Conservation (phyloP, 2,797 vertebrate genomes). For the Poecilia picta region DNA sequence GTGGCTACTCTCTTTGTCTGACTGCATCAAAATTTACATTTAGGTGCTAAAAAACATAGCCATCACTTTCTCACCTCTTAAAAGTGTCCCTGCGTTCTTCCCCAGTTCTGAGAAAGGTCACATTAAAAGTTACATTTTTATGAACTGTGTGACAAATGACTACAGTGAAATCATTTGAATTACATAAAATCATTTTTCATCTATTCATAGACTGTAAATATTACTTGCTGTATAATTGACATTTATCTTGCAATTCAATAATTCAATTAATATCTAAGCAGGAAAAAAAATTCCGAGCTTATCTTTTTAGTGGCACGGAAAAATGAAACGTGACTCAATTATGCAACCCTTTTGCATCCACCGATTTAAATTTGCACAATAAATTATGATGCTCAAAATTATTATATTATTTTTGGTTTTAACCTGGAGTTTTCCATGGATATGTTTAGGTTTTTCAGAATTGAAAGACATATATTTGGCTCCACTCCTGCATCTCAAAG, state of each 20-base stretch:
- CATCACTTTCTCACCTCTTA: not conserved
- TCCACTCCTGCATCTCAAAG: constrained; percentile 44
- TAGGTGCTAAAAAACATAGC: not conserved
- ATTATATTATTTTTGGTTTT: constrained; percentile 52
- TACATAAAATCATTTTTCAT: not conserved
- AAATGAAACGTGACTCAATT: not conserved
- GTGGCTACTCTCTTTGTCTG: not conserved
- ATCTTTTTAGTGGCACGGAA: too few species aligned
- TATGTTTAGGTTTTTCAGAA: constrained; percentile 48
- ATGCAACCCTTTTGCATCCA: not conserved
- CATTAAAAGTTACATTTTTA: not conserved
- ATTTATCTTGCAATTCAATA: too few species aligned
- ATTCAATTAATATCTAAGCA: too few species aligned
- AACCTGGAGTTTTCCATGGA: constrained; percentile 50
- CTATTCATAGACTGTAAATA: not conserved
- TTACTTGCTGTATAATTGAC: too few species aligned
- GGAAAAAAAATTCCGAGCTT: too few species aligned
- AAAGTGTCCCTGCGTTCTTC: not conserved
- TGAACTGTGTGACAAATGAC: not conserved
- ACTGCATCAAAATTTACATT: not conserved
- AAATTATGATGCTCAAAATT: not conserved
- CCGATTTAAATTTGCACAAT: not conserved
- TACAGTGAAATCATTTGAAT: not conserved
- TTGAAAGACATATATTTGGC: constrained; percentile 37
- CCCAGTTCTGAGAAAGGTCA: not conserved